A percentile compares a stretch with the other conserved stretches of the same genome.
These are phyloP conservation scores for Sesamia nonagrioides DNA, from an alignment of 1,140 invertebrate species.

Conservation along the genomic window DNA sequence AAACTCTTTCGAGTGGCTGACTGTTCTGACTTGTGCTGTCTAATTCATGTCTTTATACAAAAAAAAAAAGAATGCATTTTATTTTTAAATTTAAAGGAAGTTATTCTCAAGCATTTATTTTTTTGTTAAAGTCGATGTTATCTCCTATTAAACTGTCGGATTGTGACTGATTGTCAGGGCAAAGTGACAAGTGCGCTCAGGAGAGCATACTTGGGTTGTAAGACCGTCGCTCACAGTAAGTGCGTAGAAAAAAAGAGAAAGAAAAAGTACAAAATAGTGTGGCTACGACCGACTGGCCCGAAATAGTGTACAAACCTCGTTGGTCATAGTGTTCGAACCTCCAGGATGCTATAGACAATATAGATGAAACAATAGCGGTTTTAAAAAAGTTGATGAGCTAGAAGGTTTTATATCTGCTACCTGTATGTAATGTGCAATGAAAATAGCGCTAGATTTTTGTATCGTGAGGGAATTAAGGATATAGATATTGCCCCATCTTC, in stretches of 20 bases:
- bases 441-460: slow-evolving; percentile 50
- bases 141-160: slow-evolving; percentile 25
- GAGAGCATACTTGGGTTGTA: slow-evolving; percentile 87
- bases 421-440: slow-evolving; percentile 48
- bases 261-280: slow-evolving; percentile 51
- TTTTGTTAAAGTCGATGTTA: slow-evolving; percentile 18
- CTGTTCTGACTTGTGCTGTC: slow-evolving; percentile 1
- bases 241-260: slow-evolving; percentile 71
- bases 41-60: neutral
- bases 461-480: neutral
- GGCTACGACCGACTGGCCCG: slow-evolving; percentile 43
- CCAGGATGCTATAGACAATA: slow-evolving; percentile 46
- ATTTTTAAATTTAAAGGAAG: neutral
- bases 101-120: slow-evolving; percentile 33
- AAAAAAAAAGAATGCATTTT: slow-evolving; percentile 3
- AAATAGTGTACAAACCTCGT: slow-evolving; percentile 36
- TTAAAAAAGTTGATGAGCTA: slow-evolving; percentile 31
- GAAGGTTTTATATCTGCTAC: slow-evolving; percentile 48
- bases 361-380: slow-evolving; percentile 44
- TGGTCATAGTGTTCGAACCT: slow-evolving; percentile 36
- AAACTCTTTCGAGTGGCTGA: slow-evolving; percentile 22
- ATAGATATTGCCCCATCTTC: no score
- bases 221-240: slow-evolving; percentile 88
- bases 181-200: slow-evolving; percentile 87
- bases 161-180: slow-evolving; percentile 80